A percentile compares a stretch with the other conserved stretches of the same genome.
These are phyloP conservation scores for Helicolenus hilgendorfi DNA, from an alignment of 2,797 vertebrate genomes.

Conservation along the genomic window DNA sequence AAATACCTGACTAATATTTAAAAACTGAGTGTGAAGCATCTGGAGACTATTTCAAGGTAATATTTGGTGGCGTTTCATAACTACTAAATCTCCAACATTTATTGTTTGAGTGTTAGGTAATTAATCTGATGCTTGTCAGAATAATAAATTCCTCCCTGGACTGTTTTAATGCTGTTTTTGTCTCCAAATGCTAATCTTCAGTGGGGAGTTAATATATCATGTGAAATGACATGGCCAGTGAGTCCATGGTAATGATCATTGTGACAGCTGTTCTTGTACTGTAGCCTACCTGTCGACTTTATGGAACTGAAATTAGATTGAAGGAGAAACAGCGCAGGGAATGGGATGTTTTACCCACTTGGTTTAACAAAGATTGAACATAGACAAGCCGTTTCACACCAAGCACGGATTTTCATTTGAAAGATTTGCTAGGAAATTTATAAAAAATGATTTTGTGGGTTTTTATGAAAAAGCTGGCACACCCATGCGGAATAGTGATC, in stretches of 20 bases:
- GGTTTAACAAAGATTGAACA: neutral
- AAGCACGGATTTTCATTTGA: too few species aligned
- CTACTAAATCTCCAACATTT: neutral
- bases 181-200: neutral
- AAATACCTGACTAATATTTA: constrained; percentile 22
- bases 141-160: neutral
- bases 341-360: neutral
- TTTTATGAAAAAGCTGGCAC: too few species aligned
- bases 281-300: neutral
- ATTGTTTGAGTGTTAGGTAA: neutral
- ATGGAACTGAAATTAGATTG: neutral
- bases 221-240: neutral
- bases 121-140: neutral
- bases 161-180: neutral
- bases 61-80: neutral
- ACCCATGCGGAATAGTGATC: too few species aligned
- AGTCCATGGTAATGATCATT: neutral
- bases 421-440: too few species aligned
- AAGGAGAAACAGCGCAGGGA: neutral
- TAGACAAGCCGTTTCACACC: too few species aligned
- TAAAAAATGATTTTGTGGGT: too few species aligned
- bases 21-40: constrained; percentile 21
- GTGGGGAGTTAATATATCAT: neutral
- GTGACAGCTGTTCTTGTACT: neutral
- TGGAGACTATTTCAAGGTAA: constrained; percentile 26